phyloP scores from a whole-genome alignment of 2,888 invertebrate genomes.

The Eupeodes latifasciatus region DNA sequence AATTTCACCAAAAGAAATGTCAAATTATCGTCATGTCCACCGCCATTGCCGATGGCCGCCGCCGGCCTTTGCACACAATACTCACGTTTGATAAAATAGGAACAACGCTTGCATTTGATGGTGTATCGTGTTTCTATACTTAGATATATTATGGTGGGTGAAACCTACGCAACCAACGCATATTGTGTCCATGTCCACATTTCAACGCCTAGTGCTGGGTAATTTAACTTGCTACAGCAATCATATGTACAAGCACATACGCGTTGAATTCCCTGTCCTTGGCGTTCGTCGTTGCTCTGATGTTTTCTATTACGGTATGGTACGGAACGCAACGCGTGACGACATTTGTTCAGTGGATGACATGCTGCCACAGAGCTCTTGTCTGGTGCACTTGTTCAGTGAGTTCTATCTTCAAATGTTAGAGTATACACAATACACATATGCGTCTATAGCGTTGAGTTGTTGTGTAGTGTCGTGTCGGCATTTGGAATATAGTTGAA shows the following conservation, averaged over 20 bases:
- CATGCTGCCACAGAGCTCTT: conserved; percentile 45
- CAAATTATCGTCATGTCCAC: conserved; percentile 34
- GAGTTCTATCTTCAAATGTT: conserved; percentile 12
- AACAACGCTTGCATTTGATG: neutral
- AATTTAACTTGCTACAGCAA: conserved; percentile 54
- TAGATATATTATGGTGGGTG: conserved; percentile 40
- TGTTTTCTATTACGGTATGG: conserved; percentile 12
- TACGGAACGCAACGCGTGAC: conserved; percentile 12
- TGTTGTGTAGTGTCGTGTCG: neutral
- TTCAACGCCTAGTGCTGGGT: conserved; percentile 57
- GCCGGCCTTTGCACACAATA: conserved; percentile 34
- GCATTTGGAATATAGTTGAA: conserved; percentile 4
- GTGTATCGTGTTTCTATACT: neutral
- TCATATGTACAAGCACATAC: neutral
- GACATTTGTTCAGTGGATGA: conserved; percentile 62
- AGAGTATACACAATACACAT: neutral
- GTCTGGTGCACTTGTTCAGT: conserved; percentile 53
- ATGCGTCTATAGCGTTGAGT: neutral
- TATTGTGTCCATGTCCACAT: conserved; percentile 48
- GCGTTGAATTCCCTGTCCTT: neutral
- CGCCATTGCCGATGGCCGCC: neutral
- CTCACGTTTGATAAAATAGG: conserved; percentile 15
- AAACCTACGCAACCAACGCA: conserved; percentile 51
- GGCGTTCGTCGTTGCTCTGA: neutral
- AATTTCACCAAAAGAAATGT: conserved; percentile 9